Percentiles rank a stretch among this genome's conserved stretches.
Evolutionary conservation across 1,140 invertebrate genomes (phyloP).

Genomic region (Drosophila nebulosa): DNA sequence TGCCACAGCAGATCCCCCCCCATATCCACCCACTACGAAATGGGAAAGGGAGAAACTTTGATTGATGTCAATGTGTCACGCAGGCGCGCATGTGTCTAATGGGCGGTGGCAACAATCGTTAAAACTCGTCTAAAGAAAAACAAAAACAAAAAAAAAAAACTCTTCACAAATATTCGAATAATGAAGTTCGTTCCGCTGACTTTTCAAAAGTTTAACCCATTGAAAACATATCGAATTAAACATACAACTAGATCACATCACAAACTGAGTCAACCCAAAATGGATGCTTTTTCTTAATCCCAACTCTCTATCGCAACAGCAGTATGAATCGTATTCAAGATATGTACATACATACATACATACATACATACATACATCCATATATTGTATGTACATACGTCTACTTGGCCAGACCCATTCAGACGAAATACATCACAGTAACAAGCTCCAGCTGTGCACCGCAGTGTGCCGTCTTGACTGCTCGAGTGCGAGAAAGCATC

Average conservation of each 20-base stretch:
- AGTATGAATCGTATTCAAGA: slow-evolving; percentile 15
- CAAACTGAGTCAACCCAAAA: too few relatives aligned
- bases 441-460: slow-evolving; percentile 76
- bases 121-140: not conserved
- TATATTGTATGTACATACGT: slow-evolving; percentile 17
- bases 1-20: not conserved
- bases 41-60: slow-evolving; percentile 78
- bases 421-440: slow-evolving; percentile 78
- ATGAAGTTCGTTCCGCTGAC: not conserved
- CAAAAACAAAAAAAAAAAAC: too few relatives aligned
- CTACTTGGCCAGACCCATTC: slow-evolving; percentile 67
- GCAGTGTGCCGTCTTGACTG: slow-evolving; percentile 37
- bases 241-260: too few relatives aligned
- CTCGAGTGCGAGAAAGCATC: slow-evolving; percentile 9
- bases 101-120: slow-evolving; percentile 45
- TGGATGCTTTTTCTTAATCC: too few relatives aligned
- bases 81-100: slow-evolving; percentile 81
- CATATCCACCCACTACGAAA: slow-evolving; percentile 28
- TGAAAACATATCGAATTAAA: too few relatives aligned
- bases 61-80: slow-evolving; percentile 80
- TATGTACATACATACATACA: too few relatives aligned
- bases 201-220: not conserved
- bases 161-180: not conserved
- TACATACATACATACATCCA: too few relatives aligned
- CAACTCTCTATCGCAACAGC: slow-evolving; percentile 16